phyloP scores from a whole-genome alignment of 2,113 vertebrate species.

The Grammomys dolichurus region DNA sequence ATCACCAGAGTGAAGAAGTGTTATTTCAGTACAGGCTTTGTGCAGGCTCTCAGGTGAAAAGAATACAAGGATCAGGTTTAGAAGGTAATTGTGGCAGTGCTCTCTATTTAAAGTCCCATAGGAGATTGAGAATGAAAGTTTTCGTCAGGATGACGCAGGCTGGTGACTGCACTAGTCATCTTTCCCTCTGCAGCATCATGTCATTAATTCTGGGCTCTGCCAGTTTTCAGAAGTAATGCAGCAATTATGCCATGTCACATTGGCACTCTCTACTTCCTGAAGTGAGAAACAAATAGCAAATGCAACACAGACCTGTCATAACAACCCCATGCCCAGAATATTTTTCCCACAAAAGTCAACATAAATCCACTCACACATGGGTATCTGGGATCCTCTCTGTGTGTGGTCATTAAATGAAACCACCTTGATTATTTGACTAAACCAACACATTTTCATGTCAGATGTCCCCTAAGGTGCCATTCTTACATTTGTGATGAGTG shows the following conservation, averaged over 20 bases:
- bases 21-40: background rate
- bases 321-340: slow-evolving; percentile 5
- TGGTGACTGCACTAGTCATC: background rate
- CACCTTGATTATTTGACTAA: background rate
- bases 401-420: background rate
- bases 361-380: slow-evolving; percentile 1
- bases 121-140: slow-evolving; percentile 33
- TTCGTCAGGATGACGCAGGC: background rate
- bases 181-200: background rate
- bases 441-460: slow-evolving; percentile 7
- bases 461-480: background rate
- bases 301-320: background rate
- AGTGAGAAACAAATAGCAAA: slow-evolving; percentile 44
- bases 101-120: slow-evolving; percentile 27
- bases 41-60: background rate
- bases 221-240: background rate
- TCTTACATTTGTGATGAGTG: background rate
- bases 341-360: slow-evolving; percentile 44
- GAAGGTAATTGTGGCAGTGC: background rate
- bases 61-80: background rate
- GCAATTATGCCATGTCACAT: background rate
- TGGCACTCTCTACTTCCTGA: background rate
- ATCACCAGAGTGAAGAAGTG: background rate
- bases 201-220: slow-evolving; percentile 17
- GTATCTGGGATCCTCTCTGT: background rate